Conservation (phyloP, 2,888 invertebrate genomes). For the Pherbina coryleti region DNA sequence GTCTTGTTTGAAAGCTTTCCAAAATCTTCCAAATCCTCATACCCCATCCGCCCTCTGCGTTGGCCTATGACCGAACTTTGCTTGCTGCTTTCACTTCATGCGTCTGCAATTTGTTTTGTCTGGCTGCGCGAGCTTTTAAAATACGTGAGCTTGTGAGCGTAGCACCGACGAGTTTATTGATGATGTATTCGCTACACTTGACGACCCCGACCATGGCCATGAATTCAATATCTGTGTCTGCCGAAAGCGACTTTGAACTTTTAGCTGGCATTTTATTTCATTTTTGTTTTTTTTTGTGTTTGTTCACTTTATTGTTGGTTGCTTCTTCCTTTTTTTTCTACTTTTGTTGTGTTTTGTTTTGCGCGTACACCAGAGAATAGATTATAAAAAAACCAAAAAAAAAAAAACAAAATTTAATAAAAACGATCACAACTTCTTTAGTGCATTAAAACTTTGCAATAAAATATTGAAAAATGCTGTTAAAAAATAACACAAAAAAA, state of each 20-base stretch:
- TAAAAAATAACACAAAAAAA: conserved; percentile 7
- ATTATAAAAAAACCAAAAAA: too few relatives aligned
- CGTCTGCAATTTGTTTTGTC: conserved; percentile 33
- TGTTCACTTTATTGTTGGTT: not conserved
- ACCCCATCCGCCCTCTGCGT: too few relatives aligned
- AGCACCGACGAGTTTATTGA: not conserved
- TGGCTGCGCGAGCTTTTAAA: conserved; percentile 17
- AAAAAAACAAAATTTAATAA: not conserved
- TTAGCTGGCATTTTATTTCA: not conserved
- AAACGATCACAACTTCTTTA: conserved; percentile 23
- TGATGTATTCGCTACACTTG: conserved; percentile 4
- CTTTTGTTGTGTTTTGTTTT: not conserved
- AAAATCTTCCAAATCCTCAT: too few relatives aligned
- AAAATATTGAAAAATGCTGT: conserved; percentile 28
- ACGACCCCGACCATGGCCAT: conserved; percentile 23
- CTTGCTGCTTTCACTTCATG: not conserved
- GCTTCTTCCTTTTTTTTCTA: not conserved
- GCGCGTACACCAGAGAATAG: not conserved
- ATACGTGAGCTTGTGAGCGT: conserved; percentile 1
- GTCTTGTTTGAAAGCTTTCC: too few relatives aligned
- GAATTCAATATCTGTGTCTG: conserved; percentile 35
- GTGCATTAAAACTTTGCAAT: conserved; percentile 31
- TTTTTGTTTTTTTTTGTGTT: not conserved
- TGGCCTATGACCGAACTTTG: too few relatives aligned
- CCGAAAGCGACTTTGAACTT: conserved; percentile 36